Percentiles rank a stretch among this genome's conserved stretches.
Conservation (phyloP, 1,140 invertebrate species). For the Atta cephalotes region DNA sequence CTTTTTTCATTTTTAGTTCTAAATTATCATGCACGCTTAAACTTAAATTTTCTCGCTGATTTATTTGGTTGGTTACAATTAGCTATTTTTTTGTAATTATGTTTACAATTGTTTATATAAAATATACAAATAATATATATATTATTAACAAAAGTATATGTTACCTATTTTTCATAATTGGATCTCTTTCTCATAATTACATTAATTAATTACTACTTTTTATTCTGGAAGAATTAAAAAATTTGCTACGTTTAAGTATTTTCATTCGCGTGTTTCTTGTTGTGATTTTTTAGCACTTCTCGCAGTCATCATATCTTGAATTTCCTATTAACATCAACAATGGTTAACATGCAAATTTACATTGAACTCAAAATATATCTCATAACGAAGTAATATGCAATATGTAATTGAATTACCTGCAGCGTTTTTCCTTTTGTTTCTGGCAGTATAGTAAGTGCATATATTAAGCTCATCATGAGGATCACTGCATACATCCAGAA, state of each 20-base stretch:
- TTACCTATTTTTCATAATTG: not conserved
- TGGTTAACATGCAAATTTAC: slow-evolving; percentile 28
- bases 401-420: slow-evolving; percentile 68
- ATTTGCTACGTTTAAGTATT: not conserved
- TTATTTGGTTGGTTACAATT: not conserved
- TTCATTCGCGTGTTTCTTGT: not conserved
- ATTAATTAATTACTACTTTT: not conserved
- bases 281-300: not conserved
- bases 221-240: not conserved
- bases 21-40: not conserved
- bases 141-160: slow-evolving; percentile 13
- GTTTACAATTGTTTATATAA: slow-evolving; percentile 26
- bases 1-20: not conserved
- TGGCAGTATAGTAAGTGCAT: slow-evolving; percentile 89
- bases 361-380: not conserved
- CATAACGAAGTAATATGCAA: not conserved
- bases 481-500: slow-evolving; percentile 92
- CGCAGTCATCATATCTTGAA: slow-evolving; percentile 72
- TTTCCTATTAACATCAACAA: slow-evolving; percentile 67
- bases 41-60: not conserved
- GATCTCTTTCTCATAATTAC: not conserved
- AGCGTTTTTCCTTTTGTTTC: slow-evolving; percentile 94
- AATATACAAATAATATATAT: not conserved
- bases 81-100: not conserved
- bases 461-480: slow-evolving; percentile 88